Evolutionary conservation across 1,140 invertebrate species (phyloP).

Genomic region (Artemia franciscana): DNA sequence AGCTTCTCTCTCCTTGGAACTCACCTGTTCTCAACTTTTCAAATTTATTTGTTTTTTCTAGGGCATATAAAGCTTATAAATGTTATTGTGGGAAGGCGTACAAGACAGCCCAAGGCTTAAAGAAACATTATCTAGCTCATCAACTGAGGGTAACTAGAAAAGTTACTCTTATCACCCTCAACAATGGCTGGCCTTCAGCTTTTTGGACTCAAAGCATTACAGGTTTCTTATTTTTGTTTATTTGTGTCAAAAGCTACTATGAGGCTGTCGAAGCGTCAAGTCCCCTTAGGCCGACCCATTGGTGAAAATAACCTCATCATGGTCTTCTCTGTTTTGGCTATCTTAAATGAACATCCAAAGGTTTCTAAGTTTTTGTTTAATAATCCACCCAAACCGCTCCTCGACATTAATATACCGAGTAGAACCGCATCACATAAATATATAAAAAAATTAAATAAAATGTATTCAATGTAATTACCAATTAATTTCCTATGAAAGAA

Average conservation of each 20-base stretch:
- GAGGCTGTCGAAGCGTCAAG: not conserved
- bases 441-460: too few relatives aligned
- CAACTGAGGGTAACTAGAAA: not conserved
- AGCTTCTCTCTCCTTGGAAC: not conserved
- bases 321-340: not conserved
- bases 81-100: conserved; percentile 63
- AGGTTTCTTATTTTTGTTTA: not conserved
- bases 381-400: not conserved
- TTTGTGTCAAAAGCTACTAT: too few relatives aligned
- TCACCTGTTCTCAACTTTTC: conserved; percentile 1
- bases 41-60: conserved; percentile 18
- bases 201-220: not conserved
- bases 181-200: not conserved
- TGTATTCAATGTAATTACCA: too few relatives aligned
- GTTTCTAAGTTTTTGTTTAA: not conserved
- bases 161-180: not conserved
- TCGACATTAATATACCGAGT: not conserved
- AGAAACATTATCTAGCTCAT: conserved; percentile 27
- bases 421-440: too few relatives aligned
- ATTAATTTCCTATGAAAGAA: too few relatives aligned
- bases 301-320: not conserved
- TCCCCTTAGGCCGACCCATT: too few relatives aligned
- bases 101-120: conserved; percentile 45
- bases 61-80: conserved; percentile 46
- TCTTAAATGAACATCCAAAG: not conserved